Evolutionary conservation across 2,113 vertebrate species (phyloP).

Genomic region (Gambusia affinis): DNA sequence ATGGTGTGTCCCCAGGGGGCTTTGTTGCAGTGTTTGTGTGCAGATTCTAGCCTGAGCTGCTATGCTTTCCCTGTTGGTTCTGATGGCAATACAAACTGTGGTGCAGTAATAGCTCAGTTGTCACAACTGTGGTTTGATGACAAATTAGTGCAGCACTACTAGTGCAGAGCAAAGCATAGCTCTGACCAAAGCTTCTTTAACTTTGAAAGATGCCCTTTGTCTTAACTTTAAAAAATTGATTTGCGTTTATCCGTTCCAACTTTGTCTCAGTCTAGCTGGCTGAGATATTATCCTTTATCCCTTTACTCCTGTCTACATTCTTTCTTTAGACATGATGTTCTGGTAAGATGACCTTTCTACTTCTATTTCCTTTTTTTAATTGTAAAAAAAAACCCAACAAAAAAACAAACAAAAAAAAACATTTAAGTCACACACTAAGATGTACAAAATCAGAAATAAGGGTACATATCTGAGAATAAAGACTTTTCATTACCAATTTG

Average conservation of each 20-base stretch:
- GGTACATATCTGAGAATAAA: slow-evolving; percentile 22
- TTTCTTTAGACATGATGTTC: slow-evolving; percentile 8
- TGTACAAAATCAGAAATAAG: not conserved
- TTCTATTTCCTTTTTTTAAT: slow-evolving; percentile 9
- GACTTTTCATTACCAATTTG: not conserved
- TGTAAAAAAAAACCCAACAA: not conserved
- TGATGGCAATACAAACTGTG: slow-evolving; percentile 75
- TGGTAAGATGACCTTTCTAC: slow-evolving; percentile 38
- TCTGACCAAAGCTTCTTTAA: slow-evolving; percentile 56
- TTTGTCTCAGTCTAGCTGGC: slow-evolving; percentile 39
- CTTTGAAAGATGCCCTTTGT: slow-evolving; percentile 70
- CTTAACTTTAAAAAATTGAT: slow-evolving; percentile 60
- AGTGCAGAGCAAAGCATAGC: slow-evolving; percentile 47
- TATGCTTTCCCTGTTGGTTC: slow-evolving; percentile 61
- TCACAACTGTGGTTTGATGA: slow-evolving; percentile 69
- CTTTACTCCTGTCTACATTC: slow-evolving; percentile 4
- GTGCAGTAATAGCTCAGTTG: slow-evolving; percentile 77
- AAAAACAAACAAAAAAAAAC: not conserved
- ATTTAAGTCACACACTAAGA: not conserved
- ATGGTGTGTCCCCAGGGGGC: slow-evolving; percentile 44
- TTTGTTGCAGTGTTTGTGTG: slow-evolving; percentile 40
- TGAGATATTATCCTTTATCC: slow-evolving; percentile 19
- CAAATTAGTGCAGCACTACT: slow-evolving; percentile 72
- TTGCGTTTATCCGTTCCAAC: slow-evolving; percentile 52
- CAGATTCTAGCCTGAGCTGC: slow-evolving; percentile 46